Percentiles rank a stretch among this genome's conserved stretches.
These are phyloP conservation scores for Atractosteus spatula DNA, from an alignment of 2,113 vertebrate species.

Conservation along the genomic window DNA sequence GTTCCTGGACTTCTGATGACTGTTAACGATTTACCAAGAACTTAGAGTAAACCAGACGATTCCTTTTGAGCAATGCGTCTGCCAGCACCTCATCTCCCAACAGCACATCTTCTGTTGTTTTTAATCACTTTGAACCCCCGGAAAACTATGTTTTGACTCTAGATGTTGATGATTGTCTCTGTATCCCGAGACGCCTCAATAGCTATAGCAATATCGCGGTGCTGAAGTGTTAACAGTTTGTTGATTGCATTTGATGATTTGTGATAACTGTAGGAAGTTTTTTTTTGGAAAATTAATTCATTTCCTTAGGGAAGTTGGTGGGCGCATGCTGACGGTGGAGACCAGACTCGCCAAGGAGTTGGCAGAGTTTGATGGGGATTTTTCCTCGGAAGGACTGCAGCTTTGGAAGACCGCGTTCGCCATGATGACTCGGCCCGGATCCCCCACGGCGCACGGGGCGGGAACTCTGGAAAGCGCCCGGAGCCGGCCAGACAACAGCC, in stretches of 20 bases:
- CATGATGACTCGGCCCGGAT: slow-evolving; percentile 82
- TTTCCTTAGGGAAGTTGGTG: slow-evolving; percentile 83
- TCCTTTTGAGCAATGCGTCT: too few species aligned
- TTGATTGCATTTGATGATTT: neutral
- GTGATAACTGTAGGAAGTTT: slow-evolving; percentile 18
- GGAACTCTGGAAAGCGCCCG: slow-evolving; percentile 42
- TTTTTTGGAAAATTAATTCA: neutral
- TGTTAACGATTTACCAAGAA: too few species aligned
- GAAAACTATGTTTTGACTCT: too few species aligned
- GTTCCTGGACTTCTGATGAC: too few species aligned
- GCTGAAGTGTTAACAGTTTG: neutral
- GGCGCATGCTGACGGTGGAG: slow-evolving; percentile 79
- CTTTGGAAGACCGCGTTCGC: slow-evolving; percentile 96
- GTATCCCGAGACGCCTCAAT: neutral
- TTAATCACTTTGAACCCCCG: too few species aligned
- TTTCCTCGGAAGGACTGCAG: slow-evolving; percentile 85
- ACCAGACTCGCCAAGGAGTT: slow-evolving; percentile 84
- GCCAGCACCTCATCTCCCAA: too few species aligned
- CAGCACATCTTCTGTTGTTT: too few species aligned
- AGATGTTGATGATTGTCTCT: too few species aligned
- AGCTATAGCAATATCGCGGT: neutral
- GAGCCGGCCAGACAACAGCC: slow-evolving; percentile 47
- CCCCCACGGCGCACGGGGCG: slow-evolving; percentile 54
- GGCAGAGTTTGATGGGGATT: slow-evolving; percentile 86
- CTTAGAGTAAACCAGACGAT: too few species aligned